Evolutionary conservation across 1,140 invertebrate genomes (phyloP), one percentile per base, ranked within the genome.

Genomic region (Cyclina sinensis): DNA sequence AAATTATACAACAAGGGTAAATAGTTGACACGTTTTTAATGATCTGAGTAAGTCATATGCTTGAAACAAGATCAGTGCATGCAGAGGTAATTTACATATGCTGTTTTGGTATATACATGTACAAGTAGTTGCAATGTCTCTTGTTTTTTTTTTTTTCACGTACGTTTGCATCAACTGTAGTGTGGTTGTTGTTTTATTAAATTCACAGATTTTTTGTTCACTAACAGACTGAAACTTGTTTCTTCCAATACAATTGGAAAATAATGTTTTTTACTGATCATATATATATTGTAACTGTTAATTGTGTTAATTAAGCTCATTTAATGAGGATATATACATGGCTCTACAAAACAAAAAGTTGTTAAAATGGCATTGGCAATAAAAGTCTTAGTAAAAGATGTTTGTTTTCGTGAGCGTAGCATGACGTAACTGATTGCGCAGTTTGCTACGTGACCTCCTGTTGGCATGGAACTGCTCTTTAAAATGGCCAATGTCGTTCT

Each of bases 201-300:
- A 14, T 3, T 12, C 7, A 54, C 4, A 54, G 51, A 4, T 54
- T 14, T n/a, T 3, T 12, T 11, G 18, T 3, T 18, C 51, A 18
- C 21, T 54, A n/a, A 9, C 12, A 11, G 4, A 11, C 21, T 54
- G 51, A 12, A n/a, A 11, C 21, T 7, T 54, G 51, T 54, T 11
- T 18, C 51, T 54, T 54, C 57, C 57, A 62, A 62, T 62, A 11
- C 24, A 62, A 62, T 62, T 62, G 57, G 57, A 62, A 62, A 62
- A 62, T 24, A 62, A 7, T 62, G n/a, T 62, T 24, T 7, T 27
- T 27, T 62, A 27, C n/a, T n/a, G n/a, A n/a, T n/a, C n/a, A n/a
- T 57, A 57, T 62, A 14, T 62, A 62, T 27, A 62, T 27, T 62
- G 57, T 62, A 62, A 18, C 4, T 62, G 57, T 62, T 27, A 7